A percentile compares a stretch with the other conserved stretches of the same genome.
These are phyloP conservation scores for Metalampra italica DNA, from an alignment of 2,888 invertebrate species.

Conservation along the genomic window DNA sequence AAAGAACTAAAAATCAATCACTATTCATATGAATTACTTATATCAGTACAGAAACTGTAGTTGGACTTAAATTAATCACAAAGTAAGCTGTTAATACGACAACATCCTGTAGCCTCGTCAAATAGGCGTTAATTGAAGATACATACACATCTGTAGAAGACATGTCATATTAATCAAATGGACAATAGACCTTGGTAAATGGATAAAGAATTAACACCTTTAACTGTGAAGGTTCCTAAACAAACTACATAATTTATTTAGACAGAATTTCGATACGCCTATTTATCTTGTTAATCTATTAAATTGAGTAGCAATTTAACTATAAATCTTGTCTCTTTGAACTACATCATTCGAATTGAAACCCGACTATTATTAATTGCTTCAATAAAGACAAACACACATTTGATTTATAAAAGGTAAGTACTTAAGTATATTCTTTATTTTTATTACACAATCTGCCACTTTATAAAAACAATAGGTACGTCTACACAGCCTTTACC, in stretches of 20 bases:
- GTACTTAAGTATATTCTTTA: too few relatives aligned
- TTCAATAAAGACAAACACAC: too few relatives aligned
- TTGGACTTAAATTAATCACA: too few relatives aligned
- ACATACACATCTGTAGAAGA: constrained; percentile 5
- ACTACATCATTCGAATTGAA: too few relatives aligned
- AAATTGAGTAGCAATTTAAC: neutral
- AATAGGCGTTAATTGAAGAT: constrained; percentile 9
- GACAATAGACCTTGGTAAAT: constrained; percentile 46
- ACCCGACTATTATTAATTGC: too few relatives aligned
- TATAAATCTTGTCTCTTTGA: neutral
- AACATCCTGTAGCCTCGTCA: constrained; percentile 5
- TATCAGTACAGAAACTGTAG: too few relatives aligned
- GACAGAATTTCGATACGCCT: constrained; percentile 24
- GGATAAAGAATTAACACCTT: constrained; percentile 61
- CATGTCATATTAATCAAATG: constrained; percentile 41
- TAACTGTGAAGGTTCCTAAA: constrained; percentile 37
- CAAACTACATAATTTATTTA: constrained; percentile 33
- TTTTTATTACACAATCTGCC: too few relatives aligned
- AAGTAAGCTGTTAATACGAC: neutral
- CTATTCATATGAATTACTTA: too few relatives aligned
- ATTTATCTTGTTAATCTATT: constrained; percentile 3
- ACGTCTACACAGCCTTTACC: too few relatives aligned
- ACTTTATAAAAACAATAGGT: too few relatives aligned
- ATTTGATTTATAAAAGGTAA: too few relatives aligned
- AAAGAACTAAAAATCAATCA: too few relatives aligned